Evolutionary conservation across 2,888 invertebrate genomes (phyloP), one percentile per base, ranked within the genome.

Genomic region (Linyphia triangularis): DNA sequence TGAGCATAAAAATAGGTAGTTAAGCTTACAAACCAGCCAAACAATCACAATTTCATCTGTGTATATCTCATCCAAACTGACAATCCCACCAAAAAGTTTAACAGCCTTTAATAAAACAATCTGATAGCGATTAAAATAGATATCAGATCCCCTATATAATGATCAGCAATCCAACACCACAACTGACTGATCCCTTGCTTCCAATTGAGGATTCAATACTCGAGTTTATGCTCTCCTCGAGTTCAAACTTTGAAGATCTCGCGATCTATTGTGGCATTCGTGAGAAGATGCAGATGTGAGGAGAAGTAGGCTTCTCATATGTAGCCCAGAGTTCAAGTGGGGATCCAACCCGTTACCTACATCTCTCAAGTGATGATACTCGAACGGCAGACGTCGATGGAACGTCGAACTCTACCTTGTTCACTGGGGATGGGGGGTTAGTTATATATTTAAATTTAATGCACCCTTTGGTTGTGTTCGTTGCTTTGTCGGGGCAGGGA

Each of bases 271-370:
- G 57, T 73, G 13, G 51, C 57, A 73, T 59, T 73, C 63, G 37
- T 77, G 77, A 30, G 59, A 77, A 63, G 61, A 40, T n/a, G 77
- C 77, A 77, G 77, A 77, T 77, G 77, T 24, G 24, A 6, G 19
- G 70, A 9, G 67, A 69, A 51, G 70, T 30, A 37, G 78, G 33
- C n/a, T 5, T 13, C 67, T 67, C 67, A 67, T 79, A 67, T 30
- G 67, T 22, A 22, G 19, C 37, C 28, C 51, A 69, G 51, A 79
- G 79, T 79, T 79, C 79, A 79, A 79, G 79, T 57, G 65, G 57
- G n/a, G 37, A 22, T 33, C 43, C 40, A 63, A 65, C 61, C 65
- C 65, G 33, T 78, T 69, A 33, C 22, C 28, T 22, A 40, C 33
- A 37, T 40, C 65, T 13, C 78, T 43, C 65, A 61, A 40, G 78